Evolutionary conservation across 2,113 vertebrate genomes (phyloP), one percentile per base, ranked within the genome.

Genomic region (Rostratula benghalensis): DNA sequence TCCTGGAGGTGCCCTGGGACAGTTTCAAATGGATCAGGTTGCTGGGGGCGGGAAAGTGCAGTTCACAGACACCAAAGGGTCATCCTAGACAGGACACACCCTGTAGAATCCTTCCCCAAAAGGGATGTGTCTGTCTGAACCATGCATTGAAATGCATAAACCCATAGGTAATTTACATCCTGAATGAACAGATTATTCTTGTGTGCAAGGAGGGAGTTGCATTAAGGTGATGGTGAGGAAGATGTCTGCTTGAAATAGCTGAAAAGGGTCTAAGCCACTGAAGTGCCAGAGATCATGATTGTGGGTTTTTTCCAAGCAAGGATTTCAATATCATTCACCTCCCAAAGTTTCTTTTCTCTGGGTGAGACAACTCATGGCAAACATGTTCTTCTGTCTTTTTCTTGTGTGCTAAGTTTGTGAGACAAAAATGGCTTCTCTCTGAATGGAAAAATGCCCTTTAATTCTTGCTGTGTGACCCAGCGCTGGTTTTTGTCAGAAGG

Each of bases 361-460:
- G 80, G 39, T 39, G 43, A 69, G 53, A 41, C 43, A 56, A 1
- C 4, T 45, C 23, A 37, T 91, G 63, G n/a, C 74, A 91, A 7
- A 65, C 6, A 0, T 4, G 4, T 6, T 31, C 3, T 18, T 85
- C 31, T 46, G 37, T 91, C 31, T 70, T 30, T 37, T 74, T 78
- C n/a, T 93, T 11, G 28, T 80, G 8, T 57, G 51, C 73, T 37
- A 0, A 69, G 54, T 20, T 19, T 31, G 3, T 85, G 95, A 95
- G 67, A 67, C 69, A 86, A 53, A 91, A 93, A 50, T 54, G 33
- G 7, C 74, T 61, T 94, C 33, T 59, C 86, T 87, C 79, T 95
- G 13, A 46, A 43, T 3, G 11, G n/a, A 77, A 61, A 75, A 43
- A 65, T 95, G 70, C 37, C 89, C 76, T 95, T 69, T 54, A 94